Evolutionary conservation across 2,113 vertebrate species (phyloP).

Genomic region (Muntiacus muntjak): DNA sequence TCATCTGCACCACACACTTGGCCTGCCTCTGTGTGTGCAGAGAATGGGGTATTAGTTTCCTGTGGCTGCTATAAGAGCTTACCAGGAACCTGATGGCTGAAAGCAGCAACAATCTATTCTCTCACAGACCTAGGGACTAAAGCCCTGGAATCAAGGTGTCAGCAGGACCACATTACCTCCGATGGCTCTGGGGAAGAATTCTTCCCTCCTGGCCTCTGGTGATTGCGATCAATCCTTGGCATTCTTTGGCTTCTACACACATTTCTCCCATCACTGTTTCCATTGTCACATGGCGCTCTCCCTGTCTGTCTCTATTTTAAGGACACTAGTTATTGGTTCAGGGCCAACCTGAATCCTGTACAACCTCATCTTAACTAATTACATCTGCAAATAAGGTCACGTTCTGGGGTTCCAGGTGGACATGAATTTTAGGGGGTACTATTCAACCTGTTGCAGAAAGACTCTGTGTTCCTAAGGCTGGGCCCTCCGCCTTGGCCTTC

Average conservation of each 20-base stretch:
- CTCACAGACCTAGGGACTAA: neutral
- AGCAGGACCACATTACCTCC: neutral
- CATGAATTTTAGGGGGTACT: neutral
- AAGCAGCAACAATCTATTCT: neutral
- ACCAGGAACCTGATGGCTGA: neutral
- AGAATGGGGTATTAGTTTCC: neutral
- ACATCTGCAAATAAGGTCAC: neutral
- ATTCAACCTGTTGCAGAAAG: neutral
- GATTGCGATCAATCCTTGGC: neutral
- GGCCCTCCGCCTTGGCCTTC: neutral
- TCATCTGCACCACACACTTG: neutral
- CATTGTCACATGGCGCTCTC: neutral
- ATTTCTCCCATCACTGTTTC: neutral
- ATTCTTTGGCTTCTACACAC: neutral
- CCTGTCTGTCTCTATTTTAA: neutral
- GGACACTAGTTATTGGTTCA: neutral
- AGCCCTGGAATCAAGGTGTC: neutral
- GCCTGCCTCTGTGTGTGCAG: neutral
- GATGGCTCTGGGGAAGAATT: neutral
- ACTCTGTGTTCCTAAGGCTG: neutral
- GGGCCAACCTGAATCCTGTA: neutral
- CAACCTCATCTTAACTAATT: neutral
- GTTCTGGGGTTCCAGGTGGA: neutral
- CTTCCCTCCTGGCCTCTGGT: neutral
- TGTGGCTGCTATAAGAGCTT: neutral